Evolutionary conservation across 2,113 vertebrate species (phyloP).

Genomic region (Cercocebus atys): DNA sequence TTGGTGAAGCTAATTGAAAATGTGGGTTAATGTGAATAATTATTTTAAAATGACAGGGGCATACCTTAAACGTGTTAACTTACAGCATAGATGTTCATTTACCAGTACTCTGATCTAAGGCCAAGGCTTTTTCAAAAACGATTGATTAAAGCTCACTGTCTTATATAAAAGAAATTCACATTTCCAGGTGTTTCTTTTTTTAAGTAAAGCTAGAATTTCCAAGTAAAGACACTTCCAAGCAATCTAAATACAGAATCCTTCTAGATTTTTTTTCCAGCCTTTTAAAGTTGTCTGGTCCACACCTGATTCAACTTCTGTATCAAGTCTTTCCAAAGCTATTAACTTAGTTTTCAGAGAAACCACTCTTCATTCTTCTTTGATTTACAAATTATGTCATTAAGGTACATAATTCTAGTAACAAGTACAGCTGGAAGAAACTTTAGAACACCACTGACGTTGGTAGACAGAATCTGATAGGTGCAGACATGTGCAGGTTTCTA

Average conservation of each 20-base stretch:
- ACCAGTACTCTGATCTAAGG: background rate
- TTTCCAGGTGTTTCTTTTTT: background rate
- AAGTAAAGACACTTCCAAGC: background rate
- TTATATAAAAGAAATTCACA: background rate
- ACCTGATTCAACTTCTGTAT: background rate
- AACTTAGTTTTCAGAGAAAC: constrained; percentile 23
- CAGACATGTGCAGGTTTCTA: background rate
- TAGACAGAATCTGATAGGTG: background rate
- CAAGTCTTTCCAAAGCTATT: constrained; percentile 10
- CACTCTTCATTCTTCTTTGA: background rate
- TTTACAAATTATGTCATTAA: background rate
- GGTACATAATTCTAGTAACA: background rate
- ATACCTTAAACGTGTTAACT: background rate
- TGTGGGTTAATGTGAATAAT: background rate
- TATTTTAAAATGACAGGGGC: background rate
- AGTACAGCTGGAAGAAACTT: background rate
- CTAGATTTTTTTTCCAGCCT: background rate
- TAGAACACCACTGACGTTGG: background rate
- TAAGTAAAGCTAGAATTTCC: constrained; percentile 19
- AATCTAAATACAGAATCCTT: background rate
- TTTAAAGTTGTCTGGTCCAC: background rate
- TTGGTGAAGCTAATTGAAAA: background rate
- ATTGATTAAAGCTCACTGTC: background rate
- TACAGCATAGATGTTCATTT: background rate
- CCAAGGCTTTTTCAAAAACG: background rate